Evolutionary conservation across 2,113 vertebrate genomes (phyloP), one percentile per base, ranked within the genome.

Genomic region (Toxotes chatareus): DNA sequence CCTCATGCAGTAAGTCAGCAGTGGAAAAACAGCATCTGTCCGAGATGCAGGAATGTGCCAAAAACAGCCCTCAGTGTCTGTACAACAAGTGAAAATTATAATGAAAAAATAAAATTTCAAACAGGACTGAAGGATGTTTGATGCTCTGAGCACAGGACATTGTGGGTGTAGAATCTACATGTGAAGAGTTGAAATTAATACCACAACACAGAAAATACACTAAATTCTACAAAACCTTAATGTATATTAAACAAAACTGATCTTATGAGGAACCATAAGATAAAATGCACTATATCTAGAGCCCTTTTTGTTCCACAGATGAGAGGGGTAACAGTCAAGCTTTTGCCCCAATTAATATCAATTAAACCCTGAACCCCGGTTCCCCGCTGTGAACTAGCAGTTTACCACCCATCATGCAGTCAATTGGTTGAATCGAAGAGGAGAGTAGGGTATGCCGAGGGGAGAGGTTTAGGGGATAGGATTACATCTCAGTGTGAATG

Each of bases 381-480:
- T 23, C 61, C 85, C 76, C 12, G 67, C 74, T 51, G 82, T 47
- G 77, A 84, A 66, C 44, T 64, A 74, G 19, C 49, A 77, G 64
- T 82, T 79, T 42, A 61, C 78, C 84, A 77, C 69, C 89, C 31
- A 70, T 86, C 64, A 75, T 79, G 79, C 47, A 71, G 61, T 87
- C 83, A 76, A 62, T 80, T 73, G 42, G 61, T 53, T 66, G 53
- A 84, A 85, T 66, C 8, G 19, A 86, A 66, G 40, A 21, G 4
- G 13, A 34, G 40, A 40, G 31, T 27, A 57, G n/a, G 34, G n/a
- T 23, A 53, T 64, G 27, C 68, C 59, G 2, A 63, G 62, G 34
- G 60, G 62, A 80, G 51, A 72, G 42, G 61, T 69, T 77, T 75
- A 51, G n/a, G 32, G 12, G 14, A 46, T 47, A 7, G 27, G 21